Base-by-base conservation (phyloP, 2,888 invertebrate species). In the Plagiodera versicolora region DNA sequence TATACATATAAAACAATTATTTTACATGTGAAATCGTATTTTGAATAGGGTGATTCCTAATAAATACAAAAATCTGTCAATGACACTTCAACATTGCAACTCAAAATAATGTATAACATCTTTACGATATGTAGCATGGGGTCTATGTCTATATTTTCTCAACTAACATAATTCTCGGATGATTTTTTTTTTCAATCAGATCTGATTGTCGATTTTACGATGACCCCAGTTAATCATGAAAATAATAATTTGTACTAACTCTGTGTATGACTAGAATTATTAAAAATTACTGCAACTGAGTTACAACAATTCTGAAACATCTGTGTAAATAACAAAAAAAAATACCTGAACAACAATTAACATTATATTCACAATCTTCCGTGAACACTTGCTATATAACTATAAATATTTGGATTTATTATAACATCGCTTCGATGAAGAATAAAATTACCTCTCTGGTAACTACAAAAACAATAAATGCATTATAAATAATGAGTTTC, bases 131-230 rank as follows among this genome's bases (percentile, higher is more conserved):
- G n/a, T n/a, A 20, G 11, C 11, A 19, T 18, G 46, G 46, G 46
- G 46, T 44, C 39, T 16, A 9, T 10, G 5, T 20, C 14, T 44
- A 11, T 35, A 35, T 10, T 1, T 44, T 44, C n/a, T 16, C 16
- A 52, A 18, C 11, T 17, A n/a, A 39, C 16, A 35, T n/a, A 35
- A 20, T 35, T 24, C 10, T 30, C 49, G 10, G 9, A n/a, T 18
- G 18, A 0, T 11, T 9, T 2, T 39, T 39, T 52, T 49, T 19
- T 2, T 51, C 35, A 51, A 51, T 51, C 18, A n/a, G n/a, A 18
- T 51, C 10, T 52, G 52, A 52, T 52, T 52, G 52, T 52, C 52
- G 19, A 52, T 39, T 9, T 32, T 9, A 5, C 11, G 32, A 32
- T 32, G 11, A 32, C 32, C 32, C 32, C 32, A 8, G 11, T 32